phyloP scores from a whole-genome alignment of 2,113 vertebrate species.

The Urocolius indicus region DNA sequence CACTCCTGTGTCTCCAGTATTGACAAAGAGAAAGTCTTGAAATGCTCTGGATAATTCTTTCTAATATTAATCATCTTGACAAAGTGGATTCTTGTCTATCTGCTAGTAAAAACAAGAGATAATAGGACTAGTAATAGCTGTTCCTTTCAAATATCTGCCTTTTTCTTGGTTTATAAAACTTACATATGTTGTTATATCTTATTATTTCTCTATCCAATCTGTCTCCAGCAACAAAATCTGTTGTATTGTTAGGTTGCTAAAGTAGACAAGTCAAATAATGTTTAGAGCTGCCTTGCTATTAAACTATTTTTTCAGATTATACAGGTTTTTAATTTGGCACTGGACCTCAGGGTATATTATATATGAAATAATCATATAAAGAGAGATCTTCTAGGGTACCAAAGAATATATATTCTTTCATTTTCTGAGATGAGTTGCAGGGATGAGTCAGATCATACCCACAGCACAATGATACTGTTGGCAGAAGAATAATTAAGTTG shows the following conservation, averaged over 20 bases:
- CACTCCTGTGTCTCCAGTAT: fast-evolving
- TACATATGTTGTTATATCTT: neutral
- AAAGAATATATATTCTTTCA: neutral
- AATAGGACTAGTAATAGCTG: neutral
- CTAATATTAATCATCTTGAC: neutral
- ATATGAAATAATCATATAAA: neutral
- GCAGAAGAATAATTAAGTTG: neutral
- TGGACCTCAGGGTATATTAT: neutral
- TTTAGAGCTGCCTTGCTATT: neutral
- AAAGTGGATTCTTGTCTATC: neutral
- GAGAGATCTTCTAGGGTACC: neutral
- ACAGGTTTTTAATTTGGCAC: neutral
- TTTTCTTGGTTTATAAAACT: neutral
- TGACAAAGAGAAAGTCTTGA: neutral
- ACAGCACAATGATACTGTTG: neutral
- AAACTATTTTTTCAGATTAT: neutral
- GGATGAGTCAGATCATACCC: neutral
- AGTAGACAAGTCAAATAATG: neutral
- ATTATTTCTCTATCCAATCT: neutral
- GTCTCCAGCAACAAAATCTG: neutral
- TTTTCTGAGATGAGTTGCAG: neutral
- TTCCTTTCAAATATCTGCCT: neutral
- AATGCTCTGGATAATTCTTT: neutral
- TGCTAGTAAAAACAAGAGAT: neutral
- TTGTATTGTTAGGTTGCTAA: neutral